phyloP scores from a whole-genome alignment of 2,888 invertebrate species.

The Drosophila lutescens region DNA sequence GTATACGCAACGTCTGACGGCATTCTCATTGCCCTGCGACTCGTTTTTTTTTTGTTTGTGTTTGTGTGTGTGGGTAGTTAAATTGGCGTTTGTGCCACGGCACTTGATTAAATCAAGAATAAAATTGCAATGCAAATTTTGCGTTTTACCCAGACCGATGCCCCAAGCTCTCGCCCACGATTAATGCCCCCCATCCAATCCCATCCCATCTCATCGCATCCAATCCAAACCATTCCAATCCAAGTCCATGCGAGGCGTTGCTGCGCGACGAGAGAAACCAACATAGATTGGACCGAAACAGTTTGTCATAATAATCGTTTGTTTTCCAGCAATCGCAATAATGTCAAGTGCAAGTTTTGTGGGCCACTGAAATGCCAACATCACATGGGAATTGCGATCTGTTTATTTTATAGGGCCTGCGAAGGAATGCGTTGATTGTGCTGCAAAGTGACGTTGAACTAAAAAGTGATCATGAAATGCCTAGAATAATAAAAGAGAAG shows the following conservation, averaged over 20 bases:
- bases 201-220: not conserved
- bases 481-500: not conserved
- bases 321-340: slow-evolving; percentile 48
- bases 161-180: slow-evolving; percentile 33
- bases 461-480: not conserved
- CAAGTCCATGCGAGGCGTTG: not conserved
- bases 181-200: slow-evolving; percentile 40
- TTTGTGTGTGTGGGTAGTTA: slow-evolving; percentile 33
- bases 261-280: slow-evolving; percentile 7
- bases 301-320: slow-evolving; percentile 65
- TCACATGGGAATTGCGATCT: not conserved
- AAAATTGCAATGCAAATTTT: slow-evolving; percentile 67
- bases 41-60: not conserved
- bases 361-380: slow-evolving; percentile 1
- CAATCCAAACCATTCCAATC: slow-evolving; percentile 2
- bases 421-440: not conserved
- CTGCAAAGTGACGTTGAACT: not conserved
- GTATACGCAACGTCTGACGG: slow-evolving; percentile 67
- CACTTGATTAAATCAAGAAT: slow-evolving; percentile 76
- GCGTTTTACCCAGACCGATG: slow-evolving; percentile 46
- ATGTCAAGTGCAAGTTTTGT: slow-evolving; percentile 70
- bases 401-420: not conserved
- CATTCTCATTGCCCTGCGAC: slow-evolving; percentile 3
- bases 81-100: slow-evolving; percentile 60
- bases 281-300: slow-evolving; percentile 27